Conservation (phyloP, 2,888 invertebrate genomes). For the Temnothorax ravouxi region DNA sequence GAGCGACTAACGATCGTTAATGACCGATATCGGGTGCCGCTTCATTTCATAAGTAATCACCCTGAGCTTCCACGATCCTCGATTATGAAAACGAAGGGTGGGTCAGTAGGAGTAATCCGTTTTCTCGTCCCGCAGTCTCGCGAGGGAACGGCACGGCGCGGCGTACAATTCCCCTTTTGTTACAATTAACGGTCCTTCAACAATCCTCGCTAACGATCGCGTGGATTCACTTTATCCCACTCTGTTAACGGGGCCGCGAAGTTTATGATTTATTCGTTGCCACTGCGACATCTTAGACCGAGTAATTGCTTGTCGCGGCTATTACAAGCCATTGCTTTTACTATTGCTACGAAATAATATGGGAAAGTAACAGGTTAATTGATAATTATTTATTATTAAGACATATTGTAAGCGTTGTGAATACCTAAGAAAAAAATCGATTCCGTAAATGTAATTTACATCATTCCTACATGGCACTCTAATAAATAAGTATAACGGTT, state of each 20-base stretch:
- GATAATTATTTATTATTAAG: conserved; percentile 2
- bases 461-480: background rate
- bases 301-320: conserved; percentile 31
- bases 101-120: background rate
- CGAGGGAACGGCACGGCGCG: background rate
- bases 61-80: conserved; percentile 68
- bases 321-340: background rate
- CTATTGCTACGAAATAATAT: background rate
- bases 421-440: background rate
- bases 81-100: conserved; percentile 63
- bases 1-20: conserved; percentile 69
- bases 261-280: conserved; percentile 40
- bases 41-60: conserved; percentile 71
- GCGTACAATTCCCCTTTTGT: background rate
- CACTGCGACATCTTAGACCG: background rate
- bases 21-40: conserved; percentile 65
- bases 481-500: background rate
- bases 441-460: background rate
- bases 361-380: background rate
- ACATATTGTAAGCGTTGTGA: background rate
- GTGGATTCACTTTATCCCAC: conserved; percentile 13
- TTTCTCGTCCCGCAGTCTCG: conserved; percentile 47
- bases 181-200: conserved; percentile 62
- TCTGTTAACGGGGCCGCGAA: background rate
- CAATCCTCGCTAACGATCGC: conserved; percentile 56